Base-by-base conservation (phyloP, 2,888 invertebrate species). In the Synergus itoensis region DNA sequence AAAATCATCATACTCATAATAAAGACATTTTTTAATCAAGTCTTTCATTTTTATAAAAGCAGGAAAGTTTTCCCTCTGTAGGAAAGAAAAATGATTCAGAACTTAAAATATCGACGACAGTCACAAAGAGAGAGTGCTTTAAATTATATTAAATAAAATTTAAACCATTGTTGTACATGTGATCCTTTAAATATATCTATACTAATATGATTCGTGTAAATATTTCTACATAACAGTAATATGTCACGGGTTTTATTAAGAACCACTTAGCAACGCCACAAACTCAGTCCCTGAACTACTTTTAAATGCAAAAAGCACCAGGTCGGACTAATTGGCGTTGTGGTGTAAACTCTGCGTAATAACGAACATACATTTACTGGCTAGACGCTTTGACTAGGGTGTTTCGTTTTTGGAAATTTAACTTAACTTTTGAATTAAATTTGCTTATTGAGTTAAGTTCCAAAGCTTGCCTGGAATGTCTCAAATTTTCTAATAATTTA, bases 141-240 rank as follows among this genome's bases (percentile, higher is more conserved):
- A 12, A 60, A 60, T 21, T 12, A 60, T 69, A 48, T 36, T 8
- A 21, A 53, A 69, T 36, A 16, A 36, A 36, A 40, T 73, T 14
- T 9, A 53, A 53, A 53, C n/a, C 11, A 73, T 21, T 21, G 18
- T 79, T 77, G 77, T 79, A 82, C 60, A 77, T 77, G 76, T 67
- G 53, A 73, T 65, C 36, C 69, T 69, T 45, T 48, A 48, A 65
- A 21, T 78, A 73, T 79, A 77, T 67, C 81, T 82, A 77, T 77
- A 76, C 80, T 87, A 87, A 69, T 65, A 64, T 83, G 40, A 79
- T 77, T 83, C 81, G 82, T 84, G 84, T 84, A 83, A 85, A 86
- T 79, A 79, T 81, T 82, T 81, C 85, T 87, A 87, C 79, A 78
- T 80, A 86, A 86, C 82, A 82, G 81, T 86, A 83, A 82, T 77